Base-by-base conservation (phyloP, 53 echinoderm and acorn worm species). In the Mesocentrotus franciscanus region DNA sequence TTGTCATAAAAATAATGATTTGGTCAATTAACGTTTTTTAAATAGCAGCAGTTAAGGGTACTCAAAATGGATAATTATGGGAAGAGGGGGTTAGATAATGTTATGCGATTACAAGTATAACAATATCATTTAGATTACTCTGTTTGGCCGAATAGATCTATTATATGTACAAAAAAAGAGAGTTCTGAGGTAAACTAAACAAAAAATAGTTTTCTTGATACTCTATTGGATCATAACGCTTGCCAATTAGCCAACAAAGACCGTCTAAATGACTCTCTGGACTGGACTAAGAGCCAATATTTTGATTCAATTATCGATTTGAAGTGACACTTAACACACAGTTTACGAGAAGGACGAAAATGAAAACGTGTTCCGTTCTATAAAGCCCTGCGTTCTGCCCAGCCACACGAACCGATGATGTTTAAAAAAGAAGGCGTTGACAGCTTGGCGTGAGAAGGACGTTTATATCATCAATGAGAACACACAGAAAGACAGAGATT, bases 291-390 rank as follows among this genome's bases (percentile, higher is more conserved):
- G 49, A 75, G 74, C 76, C 74, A 76, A 93, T 93, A 93, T 93
- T 93, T 93, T 78, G 93, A 93, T 93, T 93, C 93, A 93, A 93
- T 93, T 75, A 93, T 93, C 60, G 93, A 93, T 93, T 75, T 26
- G 20, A 72, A 93, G 76, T 72, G 93, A 17, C 61, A 56, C 57
- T 93, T 60, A 30, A 90, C 58, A 85, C 56, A 26, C 55, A 26
- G 33, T 76, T 24, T 79, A 17, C 58, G 90, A 29, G 60, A 90
- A n/a, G n/a, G 24, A n/a, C 58, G 8, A 60, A 90, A 57, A 60
- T 30, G 59, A 90, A 90, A 27, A 26, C 90, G 90, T 60, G 90
- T 57, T 59, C 56, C 60, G 90, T 32, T 32, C 29, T 29, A 90
- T 59, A 90, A 60, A 90, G 30, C 22, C 0, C 1, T 1, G 58